Evolutionary conservation across 2,113 vertebrate species (phyloP).

Genomic region (Peromyscus maniculatus): DNA sequence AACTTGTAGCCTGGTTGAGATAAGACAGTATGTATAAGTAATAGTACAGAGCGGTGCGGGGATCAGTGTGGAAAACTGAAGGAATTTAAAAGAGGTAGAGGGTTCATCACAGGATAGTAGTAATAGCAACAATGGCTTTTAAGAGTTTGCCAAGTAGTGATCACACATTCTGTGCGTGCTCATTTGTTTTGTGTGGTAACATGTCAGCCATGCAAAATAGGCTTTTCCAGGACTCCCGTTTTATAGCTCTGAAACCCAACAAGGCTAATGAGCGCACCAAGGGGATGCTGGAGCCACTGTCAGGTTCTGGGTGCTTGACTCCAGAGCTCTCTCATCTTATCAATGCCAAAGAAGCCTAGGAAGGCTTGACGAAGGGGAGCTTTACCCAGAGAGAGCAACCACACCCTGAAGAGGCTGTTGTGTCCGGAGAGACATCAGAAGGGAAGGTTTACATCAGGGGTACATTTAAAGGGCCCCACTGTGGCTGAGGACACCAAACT

Average conservation of each 20-base stretch:
- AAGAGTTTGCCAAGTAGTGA: not conserved
- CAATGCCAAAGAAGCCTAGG: not conserved
- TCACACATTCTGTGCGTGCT: not conserved
- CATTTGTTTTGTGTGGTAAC: not conserved
- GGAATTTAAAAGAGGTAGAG: not conserved
- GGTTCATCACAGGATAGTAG: not conserved
- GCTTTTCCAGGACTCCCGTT: not conserved
- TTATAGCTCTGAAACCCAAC: not conserved
- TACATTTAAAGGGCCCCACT: not conserved
- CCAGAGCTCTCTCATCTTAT: not conserved
- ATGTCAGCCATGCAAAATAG: not conserved
- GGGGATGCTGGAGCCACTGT: not conserved
- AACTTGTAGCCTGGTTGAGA: slow-evolving; percentile 3
- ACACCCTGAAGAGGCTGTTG: not conserved
- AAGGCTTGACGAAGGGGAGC: not conserved
- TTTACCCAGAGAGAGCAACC: not conserved
- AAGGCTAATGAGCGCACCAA: not conserved
- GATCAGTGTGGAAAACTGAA: not conserved
- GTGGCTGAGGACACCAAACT: not conserved
- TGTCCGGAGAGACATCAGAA: not conserved
- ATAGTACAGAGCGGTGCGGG: not conserved
- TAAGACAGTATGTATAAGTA: not conserved
- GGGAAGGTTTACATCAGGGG: too few species aligned
- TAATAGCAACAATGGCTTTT: not conserved
- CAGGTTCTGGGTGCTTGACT: not conserved